Evolutionary conservation across 2,113 vertebrate genomes (phyloP), one percentile per base, ranked within the genome.

Genomic region (Phylloscopus whistleri): DNA sequence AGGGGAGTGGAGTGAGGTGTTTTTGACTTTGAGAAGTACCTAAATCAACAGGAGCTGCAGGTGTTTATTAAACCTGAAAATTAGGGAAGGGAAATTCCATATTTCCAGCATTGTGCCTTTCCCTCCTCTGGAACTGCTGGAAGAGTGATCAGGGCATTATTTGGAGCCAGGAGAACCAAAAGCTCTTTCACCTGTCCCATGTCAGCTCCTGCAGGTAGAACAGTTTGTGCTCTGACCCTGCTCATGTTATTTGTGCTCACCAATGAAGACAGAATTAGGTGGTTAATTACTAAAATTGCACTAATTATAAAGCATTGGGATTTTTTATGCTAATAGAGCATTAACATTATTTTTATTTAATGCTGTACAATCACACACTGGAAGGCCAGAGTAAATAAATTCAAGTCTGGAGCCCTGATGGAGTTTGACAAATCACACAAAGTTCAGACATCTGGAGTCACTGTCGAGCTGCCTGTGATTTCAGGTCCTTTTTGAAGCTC

Each of bases 111-210:
- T 3, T 22, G 53, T 16, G 37, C 60, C 43, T 5, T 14, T 85
- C 28, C 8, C 21, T 18, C 9, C 22, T 66, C 43, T 66, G 7
- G 18, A 56, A 18, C 22, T 37, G 56, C 37, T 49, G n/a, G 15
- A 30, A n/a, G 30, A 6, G 13, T 8, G 46, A 24, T 37, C 3
- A 19, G 44, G 43, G 55, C 9, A 7, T 7, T 28, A 0, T n/a
- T 27, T 48, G 72, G 67, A 46, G 16, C 22, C 28, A 48, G 28
- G 56, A 44, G 16, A 26, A 7, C 1, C 4, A 7, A 62, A 17
- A 24, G 4, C 13, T 90, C 23, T 39, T 11, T 14, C 0, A 3
- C 6, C 41, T 60, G 52, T 31, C 27, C 35, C 0, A 0, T 13
- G 11, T 27, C 44, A 16, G 43, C 14, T 58, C 14, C 2, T 7